These are phyloP conservation scores for Felis chaus DNA, from an alignment of 2,113 vertebrate genomes.

Conservation along the genomic window DNA sequence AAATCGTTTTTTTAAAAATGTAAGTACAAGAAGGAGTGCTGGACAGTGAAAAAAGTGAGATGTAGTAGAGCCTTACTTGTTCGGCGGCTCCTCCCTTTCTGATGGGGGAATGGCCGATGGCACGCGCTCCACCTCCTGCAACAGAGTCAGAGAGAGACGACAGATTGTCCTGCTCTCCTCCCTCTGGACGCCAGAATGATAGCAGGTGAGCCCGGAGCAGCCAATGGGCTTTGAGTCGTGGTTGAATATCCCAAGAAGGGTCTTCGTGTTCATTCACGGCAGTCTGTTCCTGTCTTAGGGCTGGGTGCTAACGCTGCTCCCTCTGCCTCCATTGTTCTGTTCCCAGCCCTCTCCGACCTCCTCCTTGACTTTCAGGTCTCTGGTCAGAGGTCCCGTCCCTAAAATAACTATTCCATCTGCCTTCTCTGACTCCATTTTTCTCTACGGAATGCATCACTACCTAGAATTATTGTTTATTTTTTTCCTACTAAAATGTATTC, in stretches of 20 bases:
- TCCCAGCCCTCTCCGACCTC: neutral
- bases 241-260: neutral
- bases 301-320: rapidly evolving
- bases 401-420: neutral
- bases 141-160: neutral
- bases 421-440: neutral
- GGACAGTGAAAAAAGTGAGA: neutral
- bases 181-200: neutral
- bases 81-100: neutral
- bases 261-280: neutral
- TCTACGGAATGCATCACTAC: neutral
- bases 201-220: neutral
- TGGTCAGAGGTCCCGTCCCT: neutral
- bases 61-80: neutral
- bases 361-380: neutral
- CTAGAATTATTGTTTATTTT: neutral
- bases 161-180: neutral
- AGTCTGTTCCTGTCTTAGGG: neutral
- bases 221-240: neutral
- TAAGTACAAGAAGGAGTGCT: neutral
- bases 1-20: neutral
- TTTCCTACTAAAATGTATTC: neutral
- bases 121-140: neutral
- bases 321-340: neutral
- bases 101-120: neutral